Evolutionary conservation across 2,888 invertebrate species (phyloP).

Genomic region (Drosophila nr. medialis): DNA sequence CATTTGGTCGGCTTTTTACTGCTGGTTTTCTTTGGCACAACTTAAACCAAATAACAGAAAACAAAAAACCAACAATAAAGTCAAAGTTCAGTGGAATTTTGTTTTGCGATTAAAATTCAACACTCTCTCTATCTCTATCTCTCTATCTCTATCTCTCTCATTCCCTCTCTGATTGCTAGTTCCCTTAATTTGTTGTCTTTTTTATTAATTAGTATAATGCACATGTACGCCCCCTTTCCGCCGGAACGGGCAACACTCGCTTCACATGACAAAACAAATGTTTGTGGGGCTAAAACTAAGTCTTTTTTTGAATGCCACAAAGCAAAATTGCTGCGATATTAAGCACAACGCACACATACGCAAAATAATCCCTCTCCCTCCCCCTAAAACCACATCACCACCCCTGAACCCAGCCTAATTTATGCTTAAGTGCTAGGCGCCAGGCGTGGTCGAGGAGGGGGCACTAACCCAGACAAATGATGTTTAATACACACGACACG

Average conservation of each 20-base stretch:
- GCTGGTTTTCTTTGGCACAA: conserved; percentile 13
- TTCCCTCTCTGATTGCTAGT: background rate
- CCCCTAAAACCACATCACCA: background rate
- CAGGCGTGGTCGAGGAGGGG: background rate
- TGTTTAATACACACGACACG: conserved; percentile 66
- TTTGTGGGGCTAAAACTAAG: conserved; percentile 4
- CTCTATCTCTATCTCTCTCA: background rate
- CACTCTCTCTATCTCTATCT: background rate
- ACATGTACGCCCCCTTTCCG: conserved; percentile 37
- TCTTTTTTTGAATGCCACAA: conserved; percentile 46
- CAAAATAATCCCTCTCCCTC: no score
- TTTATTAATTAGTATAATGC: conserved; percentile 70
- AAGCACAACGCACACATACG: conserved; percentile 47
- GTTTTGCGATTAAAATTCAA: conserved; percentile 22
- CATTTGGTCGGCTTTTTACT: conserved; percentile 44
- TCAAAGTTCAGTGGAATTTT: conserved; percentile 56
- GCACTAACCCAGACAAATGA: conserved; percentile 34
- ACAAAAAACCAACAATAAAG: conserved; percentile 5
- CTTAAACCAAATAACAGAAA: conserved; percentile 9
- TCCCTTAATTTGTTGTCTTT: conserved; percentile 16
- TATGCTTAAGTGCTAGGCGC: conserved; percentile 35
- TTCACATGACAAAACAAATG: conserved; percentile 56
- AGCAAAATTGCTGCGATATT: conserved; percentile 52
- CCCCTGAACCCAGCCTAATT: conserved; percentile 10
- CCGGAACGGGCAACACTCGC: conserved; percentile 29